Evolutionary conservation across 2,113 vertebrate genomes (phyloP), one percentile per base, ranked within the genome.

Genomic region (Phylloscopus trochilus): DNA sequence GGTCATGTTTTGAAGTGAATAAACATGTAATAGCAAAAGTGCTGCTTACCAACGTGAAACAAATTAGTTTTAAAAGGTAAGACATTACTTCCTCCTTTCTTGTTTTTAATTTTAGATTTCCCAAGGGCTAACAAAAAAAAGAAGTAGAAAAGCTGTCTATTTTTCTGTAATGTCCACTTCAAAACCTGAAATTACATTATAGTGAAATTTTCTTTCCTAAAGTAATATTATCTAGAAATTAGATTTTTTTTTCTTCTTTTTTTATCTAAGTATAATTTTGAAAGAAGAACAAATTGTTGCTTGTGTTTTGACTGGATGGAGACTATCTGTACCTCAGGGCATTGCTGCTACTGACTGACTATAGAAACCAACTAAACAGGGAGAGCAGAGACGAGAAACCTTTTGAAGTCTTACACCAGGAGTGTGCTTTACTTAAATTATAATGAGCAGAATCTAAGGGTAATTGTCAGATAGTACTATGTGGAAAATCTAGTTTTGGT

Each of bases 61-160:
- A 83, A 72, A 73, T 66, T 60, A 43, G n/a, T 79, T 95, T 89
- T 62, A 63, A 93, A 89, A 79, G 39, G 13, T 46, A 84, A 66
- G 53, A 59, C 1, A 3, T 11, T 70, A 35, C 3, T 80, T 74
- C 10, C 26, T 87, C 16, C 11, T 73, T 73, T 23, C 4, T 49
- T 89, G 31, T 53, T 66, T 56, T 62, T 28, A 22, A 66, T 33
- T n/a, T 69, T 69, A n/a, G 27, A 17, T 24, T 91, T 69, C 30
- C 35, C 16, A 68, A 37, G 5, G 33, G 13, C 13, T 68, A 17
- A 41, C 51, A 76, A 58, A 30, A 46, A 53, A 46, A 27, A 1
- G 6, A 66, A 69, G 14, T 44, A 26, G 10, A 47, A 14, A 75
- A 64, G 2, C 11, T n/a, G 10, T 7, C 7, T 49, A 8, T 53